Base-by-base conservation (phyloP, 2,888 invertebrate genomes). In the Dicranocentrus wangi region DNA sequence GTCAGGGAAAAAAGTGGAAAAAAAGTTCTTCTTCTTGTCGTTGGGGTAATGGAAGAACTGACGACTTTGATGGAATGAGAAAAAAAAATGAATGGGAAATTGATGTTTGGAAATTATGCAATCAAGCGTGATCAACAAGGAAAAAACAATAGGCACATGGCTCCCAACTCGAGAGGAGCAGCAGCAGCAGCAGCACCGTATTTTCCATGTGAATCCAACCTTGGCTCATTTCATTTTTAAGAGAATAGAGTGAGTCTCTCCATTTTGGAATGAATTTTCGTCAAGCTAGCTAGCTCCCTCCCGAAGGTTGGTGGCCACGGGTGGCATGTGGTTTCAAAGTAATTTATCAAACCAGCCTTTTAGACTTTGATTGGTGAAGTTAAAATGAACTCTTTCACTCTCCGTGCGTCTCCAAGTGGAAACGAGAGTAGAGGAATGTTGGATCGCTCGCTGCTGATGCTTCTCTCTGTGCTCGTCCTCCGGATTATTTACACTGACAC, bases 41-140 rank as follows among this genome's bases (percentile, higher is more conserved):
- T 66, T 25, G 47, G 65, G 17, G 47, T 17, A 68, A 68, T 23
- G 39, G 15, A 23, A 39, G 42, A 60, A 3, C 21, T 19, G 27
- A 28, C 53, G 69, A 69, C 58, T 55, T 70, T 70, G 39, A 70
- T 58, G 70, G 42, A 58, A 58, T 27, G 39, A 68, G 15, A 47
- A 19, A 68, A 68, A 32, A 58, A 27, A 21, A 53, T 68, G 53
- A 51, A 28, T 68, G 51, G 69, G 2, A 28, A 32, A 58, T 32
- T 55, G 58, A 58, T 55, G 21, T 7, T 55, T 15, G 3, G 23
- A 55, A 7, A 39, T 39, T 55, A 55, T 55, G 55, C 21, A 51
- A 51, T 19, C 21, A 39, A 39, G 23, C 10, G 55, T 17, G 8
- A 17, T 19, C 55, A 39, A 47, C 55, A 21, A 55, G 17, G 47